Evolutionary conservation across 2,113 vertebrate genomes (phyloP).

Genomic region (Megalops atlanticus): DNA sequence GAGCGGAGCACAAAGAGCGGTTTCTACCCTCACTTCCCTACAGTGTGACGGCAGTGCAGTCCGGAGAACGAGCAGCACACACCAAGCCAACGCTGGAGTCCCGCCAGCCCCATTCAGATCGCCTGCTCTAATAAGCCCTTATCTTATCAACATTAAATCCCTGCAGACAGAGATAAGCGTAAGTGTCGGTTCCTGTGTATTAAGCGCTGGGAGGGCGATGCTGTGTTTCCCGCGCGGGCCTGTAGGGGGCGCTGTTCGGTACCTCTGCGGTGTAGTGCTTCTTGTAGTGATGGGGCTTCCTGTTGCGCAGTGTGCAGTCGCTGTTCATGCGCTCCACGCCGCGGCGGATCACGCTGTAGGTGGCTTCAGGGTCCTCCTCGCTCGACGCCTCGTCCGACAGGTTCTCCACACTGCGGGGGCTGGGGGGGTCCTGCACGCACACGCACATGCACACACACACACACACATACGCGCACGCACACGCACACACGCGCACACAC

Average conservation of each 20-base stretch:
- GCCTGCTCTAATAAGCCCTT: not conserved
- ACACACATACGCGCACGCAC: conserved; percentile 18
- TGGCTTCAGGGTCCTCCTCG: conserved; percentile 87
- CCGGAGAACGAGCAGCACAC: no score
- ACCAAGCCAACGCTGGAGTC: no score
- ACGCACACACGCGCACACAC: not conserved
- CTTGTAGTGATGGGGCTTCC: conserved; percentile 87
- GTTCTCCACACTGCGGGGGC: conserved; percentile 63
- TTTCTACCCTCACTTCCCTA: no score
- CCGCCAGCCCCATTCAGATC: no score
- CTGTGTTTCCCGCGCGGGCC: not conserved
- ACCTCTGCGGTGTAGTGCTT: conserved; percentile 91
- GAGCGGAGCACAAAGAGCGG: no score
- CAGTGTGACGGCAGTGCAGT: no score
- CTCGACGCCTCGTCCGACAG: conserved; percentile 94
- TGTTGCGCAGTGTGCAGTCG: conserved; percentile 81
- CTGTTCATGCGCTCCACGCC: conserved; percentile 75
- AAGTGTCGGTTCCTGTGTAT: not conserved
- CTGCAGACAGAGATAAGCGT: not conserved
- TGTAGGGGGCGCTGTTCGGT: conserved; percentile 24
- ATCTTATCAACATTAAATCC: not conserved
- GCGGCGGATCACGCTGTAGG: conserved; percentile 75
- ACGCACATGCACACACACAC: conserved; percentile 23
- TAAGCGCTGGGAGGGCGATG: not conserved
- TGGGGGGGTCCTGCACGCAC: conserved; percentile 68